Evolutionary conservation across 2,113 vertebrate genomes (phyloP), one percentile per base, ranked within the genome.

Genomic region (Melospiza melodia): DNA sequence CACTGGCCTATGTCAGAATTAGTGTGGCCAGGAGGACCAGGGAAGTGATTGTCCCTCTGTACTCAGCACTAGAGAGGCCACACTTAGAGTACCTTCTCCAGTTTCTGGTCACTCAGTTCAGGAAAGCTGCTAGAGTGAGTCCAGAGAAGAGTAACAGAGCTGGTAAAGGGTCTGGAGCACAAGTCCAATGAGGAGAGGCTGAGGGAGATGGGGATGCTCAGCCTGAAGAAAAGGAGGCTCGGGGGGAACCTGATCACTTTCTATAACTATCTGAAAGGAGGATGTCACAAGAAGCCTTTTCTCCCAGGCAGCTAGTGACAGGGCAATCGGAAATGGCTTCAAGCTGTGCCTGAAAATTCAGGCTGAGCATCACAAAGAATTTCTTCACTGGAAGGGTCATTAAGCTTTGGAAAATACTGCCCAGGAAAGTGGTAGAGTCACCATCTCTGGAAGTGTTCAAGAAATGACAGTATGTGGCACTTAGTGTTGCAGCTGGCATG

Each of bases 221-320:
- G 39, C 17, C 58, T 31, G 17, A 17, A 37, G 33, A 46, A 54
- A 12, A 52, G 37, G 27, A 46, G 39, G 12, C 21, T 54, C 1
- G 0, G 5, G 4, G 35, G 7, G 17, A 4, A 31, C 9, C 27
- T 54, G 35, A 44, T 33, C 6, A 16, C 17, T 73, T 17, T 44
- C 48, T 37, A 22, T 58, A 84, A 15, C 41, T 63, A 2, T 11
- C 22, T 33, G 41, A 74, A 55, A 39, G 18, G 11, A 73, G 18
- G 2, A 4, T 28, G 23, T 23, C 51, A 31, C 28, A 48, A 65
- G 22, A 31, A 39, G 7, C n/a, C 33, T 27, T 18, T 63, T 55
- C 49, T 39, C 28, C 9, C 18, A 28, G n/a, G 41, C 7, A 63
- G n/a, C 27, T 39, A 28, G 22, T 17, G 22, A 35, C 31, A 51